Percentiles rank a stretch among this genome's conserved stretches.
Conservation (phyloP, 2,113 vertebrate genomes). For the Zosterops japonicus region DNA sequence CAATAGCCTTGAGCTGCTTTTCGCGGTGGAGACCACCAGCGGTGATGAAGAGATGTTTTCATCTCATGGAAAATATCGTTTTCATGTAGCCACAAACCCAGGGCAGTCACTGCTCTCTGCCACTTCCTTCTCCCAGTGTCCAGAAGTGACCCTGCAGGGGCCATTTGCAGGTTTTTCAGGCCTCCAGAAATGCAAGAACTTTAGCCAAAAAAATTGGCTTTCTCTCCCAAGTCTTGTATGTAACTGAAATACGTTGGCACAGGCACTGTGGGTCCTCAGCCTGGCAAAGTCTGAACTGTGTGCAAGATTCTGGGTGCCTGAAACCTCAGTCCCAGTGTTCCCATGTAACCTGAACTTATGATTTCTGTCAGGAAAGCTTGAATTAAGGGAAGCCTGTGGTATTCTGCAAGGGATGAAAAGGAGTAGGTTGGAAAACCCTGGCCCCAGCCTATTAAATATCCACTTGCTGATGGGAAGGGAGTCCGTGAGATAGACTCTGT, state of each 20-base stretch:
- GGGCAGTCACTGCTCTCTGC: background rate
- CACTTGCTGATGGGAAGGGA: background rate
- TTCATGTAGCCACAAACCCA: background rate
- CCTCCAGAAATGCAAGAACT: background rate
- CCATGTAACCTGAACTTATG: background rate
- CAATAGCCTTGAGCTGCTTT: background rate
- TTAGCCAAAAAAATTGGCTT: background rate
- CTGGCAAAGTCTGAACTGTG: background rate
- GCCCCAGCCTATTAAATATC: background rate
- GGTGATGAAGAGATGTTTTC: background rate
- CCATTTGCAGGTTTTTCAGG: background rate
- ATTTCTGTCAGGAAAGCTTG: background rate
- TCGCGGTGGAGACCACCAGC: fast-evolving
- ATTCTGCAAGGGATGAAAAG: background rate
- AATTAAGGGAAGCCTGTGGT: background rate
- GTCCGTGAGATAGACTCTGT: background rate
- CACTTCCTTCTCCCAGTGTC: background rate
- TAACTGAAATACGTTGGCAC: background rate
- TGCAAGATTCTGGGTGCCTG: background rate
- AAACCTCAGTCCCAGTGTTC: background rate
- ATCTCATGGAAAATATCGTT: background rate
- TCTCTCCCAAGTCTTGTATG: background rate
- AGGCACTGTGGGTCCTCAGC: background rate
- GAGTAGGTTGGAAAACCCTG: background rate
- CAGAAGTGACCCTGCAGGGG: background rate